Evolutionary conservation across 1,140 invertebrate genomes (phyloP), one percentile per base, ranked within the genome.

Genomic region (Drosophila miranda): DNA sequence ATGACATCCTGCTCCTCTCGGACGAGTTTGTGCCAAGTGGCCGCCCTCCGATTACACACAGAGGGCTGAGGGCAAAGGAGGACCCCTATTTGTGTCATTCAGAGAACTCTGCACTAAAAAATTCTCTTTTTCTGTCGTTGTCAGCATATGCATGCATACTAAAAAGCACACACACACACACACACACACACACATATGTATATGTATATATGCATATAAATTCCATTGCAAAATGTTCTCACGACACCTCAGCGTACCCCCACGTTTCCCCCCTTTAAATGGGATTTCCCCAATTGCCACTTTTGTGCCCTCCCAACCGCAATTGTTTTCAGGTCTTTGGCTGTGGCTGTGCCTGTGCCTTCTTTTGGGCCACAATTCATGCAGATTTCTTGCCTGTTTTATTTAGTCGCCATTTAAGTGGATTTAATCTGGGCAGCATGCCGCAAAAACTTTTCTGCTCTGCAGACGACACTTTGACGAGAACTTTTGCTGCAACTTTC

Each of bases 161-260:
- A 38, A 13, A 11, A 13, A 9, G 28, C 2, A 30, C 28, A 30
- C 8, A 30, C 7, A 28, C 26, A 38, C 7, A 30, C 2, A 9
- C 5, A 28, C 26, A 6, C 1, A 28, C 26, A 28, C 7, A 28
- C 28, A 38, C 7, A 30, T 5, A 9, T 56, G 71, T 71, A 80
- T 80, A 13, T 46, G 75, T 5, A 28, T n/a, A n/a, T 13, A 13
- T 56, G 71, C 71, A 80, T 80, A 38, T 50, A 80, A 79, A 79
- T 79, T 79, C 49, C 66, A 73, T 56, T 55, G 44, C 59, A 70
- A 58, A 19, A 50, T 34, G 14, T 11, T 38, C 11, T 38, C 34
- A 51, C 50, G n/a, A 57, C 14, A 9, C 48, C n/a, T 28, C 44
- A 46, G 44, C 52, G 56, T 68, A 63, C 42, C 63, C 66, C 14